Base-by-base conservation (phyloP, 2,888 invertebrate genomes). In the Pinctada fucata region DNA sequence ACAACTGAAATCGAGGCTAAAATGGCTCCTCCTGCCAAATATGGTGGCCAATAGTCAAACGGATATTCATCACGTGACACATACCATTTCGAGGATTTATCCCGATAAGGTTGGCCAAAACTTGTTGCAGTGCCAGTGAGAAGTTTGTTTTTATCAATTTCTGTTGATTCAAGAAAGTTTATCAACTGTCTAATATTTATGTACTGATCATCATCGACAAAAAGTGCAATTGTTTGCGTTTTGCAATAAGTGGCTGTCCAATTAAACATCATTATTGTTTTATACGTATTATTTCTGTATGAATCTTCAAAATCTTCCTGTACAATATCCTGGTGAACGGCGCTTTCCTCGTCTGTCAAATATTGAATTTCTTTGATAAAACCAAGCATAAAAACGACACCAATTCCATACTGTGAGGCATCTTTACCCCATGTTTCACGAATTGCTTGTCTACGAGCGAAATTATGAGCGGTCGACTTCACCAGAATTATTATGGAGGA, bases 41-140 rank as follows among this genome's bases (percentile, higher is more conserved):
- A 69, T 3, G 69, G 69, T 16, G 69, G 69, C n/a, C 16, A 69
- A 49, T 51, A 69, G 31, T 69, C 49, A 69, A 69, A 69, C 8
- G 50, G 69, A 69, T 69, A 69, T 2, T 69, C 49, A 6, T 69
- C 49, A 16, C 31, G 8, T 13, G 69, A 69, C 2, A 69, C 49
- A 69, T 69, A 69, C 49, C 51, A 51, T 49, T 69, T 69, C 6
- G 5, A 2, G 13, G 48, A 6, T n/a, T 10, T n/a, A n/a, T 49
- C 13, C 2, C 69, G 69, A 16, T 6, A n/a, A 6, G 69, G 69
- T 16, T 50, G 3, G 3, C 50, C 50, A 50, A 8, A 8, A 50
- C 51, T 16, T 4, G 51, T 8, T 5, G 51, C 5, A 47, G 5
- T 50, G 49, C 69, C 69, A 49, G 50, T 50, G 31, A 69, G 69